A percentile compares a stretch with the other conserved stretches of the same genome.
Evolutionary conservation across 2,113 vertebrate species (phyloP).

Genomic region (Ia io): DNA sequence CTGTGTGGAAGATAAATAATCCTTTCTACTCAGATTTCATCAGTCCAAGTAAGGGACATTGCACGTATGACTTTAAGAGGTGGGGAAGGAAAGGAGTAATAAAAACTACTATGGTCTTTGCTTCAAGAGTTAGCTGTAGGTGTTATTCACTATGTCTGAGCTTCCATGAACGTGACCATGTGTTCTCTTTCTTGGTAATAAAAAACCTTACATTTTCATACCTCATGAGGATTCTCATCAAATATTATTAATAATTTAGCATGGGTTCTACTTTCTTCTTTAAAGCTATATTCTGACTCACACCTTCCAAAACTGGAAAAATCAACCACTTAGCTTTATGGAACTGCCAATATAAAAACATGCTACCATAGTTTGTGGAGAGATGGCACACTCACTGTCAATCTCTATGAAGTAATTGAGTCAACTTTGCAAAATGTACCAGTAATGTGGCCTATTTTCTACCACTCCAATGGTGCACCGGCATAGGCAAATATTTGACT

Average conservation of each 20-base stretch:
- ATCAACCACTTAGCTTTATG: not conserved
- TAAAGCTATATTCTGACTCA: not conserved
- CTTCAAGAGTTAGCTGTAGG: not conserved
- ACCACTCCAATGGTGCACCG: not conserved
- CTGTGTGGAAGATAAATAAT: not conserved
- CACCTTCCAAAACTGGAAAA: not conserved
- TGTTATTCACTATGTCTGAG: not conserved
- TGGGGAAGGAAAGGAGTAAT: not conserved
- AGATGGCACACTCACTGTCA: not conserved
- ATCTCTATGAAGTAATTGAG: not conserved
- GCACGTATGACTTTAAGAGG: not conserved
- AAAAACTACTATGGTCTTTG: not conserved
- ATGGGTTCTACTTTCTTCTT: not conserved
- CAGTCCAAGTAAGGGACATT: not conserved
- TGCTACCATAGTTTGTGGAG: not conserved
- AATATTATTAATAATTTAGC: not conserved
- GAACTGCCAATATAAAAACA: not conserved
- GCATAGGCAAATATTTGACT: not conserved
- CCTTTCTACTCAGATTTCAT: not conserved
- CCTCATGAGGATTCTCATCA: not conserved
- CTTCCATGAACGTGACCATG: not conserved
- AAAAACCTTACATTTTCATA: not conserved
- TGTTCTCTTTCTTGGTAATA: not conserved
- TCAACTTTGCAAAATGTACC: not conserved
- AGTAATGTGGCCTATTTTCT: not conserved